Base-by-base conservation (phyloP, 1,140 invertebrate species). In the Brachionus plicatilis region DNA sequence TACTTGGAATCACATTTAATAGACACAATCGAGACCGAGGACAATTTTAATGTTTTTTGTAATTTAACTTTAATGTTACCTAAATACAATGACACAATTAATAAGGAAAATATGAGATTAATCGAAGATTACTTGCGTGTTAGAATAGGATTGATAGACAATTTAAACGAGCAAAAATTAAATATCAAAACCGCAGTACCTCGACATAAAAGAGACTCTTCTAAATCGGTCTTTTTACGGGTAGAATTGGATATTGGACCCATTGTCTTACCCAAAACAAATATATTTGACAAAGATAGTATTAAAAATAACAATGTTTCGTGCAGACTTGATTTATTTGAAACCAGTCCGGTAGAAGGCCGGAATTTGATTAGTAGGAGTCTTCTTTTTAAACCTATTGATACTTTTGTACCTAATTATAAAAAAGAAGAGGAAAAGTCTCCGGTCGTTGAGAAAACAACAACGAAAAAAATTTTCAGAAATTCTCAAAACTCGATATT, bases 31-130 rank as follows among this genome's bases (percentile, higher is more conserved):
- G 45, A 76, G 8, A 76, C 20, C 2, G 9, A 50, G 8, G 27
- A 76, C 33, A 47, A 33, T 50, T 50, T 50, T 50, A 29, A n/a
- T 53, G 72, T 76, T 50, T 76, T 50, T 53, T 76, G 72, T 50
- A 76, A 76, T 50, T 24, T 76, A 27, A 50, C 43, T 50, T 4
- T 76, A 20, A 3, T 76, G 11, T 12, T 76, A 5, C 72, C 72
- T 11, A 76, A 76, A 20, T 53, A 76, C 9, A 37, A 76, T 76
- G 11, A 47, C 9, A 76, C 20, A 12, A 11, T 50, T 27, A 50
- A 76, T 50, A 17, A n/a, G 3, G 47, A 37, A 27, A 76, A 76
- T 76, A 9, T 76, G 5, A 76, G 43, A 27, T 50, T 76, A 27
- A 76, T 76, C 20, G 72, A 76, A 50, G 14, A 76, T 2, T 27